A percentile compares a stretch with the other conserved stretches of the same genome.
Conservation (phyloP, 2,113 vertebrate species). For the Fregetta grallaria region DNA sequence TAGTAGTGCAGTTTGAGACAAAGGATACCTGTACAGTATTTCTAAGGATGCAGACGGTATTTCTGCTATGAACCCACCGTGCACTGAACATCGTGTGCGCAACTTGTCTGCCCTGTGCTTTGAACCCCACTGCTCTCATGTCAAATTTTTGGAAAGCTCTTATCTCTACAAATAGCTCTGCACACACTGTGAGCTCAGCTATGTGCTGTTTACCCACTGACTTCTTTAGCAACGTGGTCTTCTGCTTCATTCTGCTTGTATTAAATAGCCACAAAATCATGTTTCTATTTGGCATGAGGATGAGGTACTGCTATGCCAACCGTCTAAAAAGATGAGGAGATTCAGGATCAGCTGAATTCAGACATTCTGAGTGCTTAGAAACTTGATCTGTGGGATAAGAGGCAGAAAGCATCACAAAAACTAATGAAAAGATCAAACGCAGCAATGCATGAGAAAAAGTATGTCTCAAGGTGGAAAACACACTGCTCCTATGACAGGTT, state of each 20-base stretch:
- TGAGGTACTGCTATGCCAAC: background rate
- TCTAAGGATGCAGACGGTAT: background rate
- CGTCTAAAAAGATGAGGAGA: background rate
- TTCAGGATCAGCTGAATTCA: background rate
- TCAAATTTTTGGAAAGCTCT: background rate
- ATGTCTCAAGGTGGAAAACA: background rate
- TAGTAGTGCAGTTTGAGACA: accelerated
- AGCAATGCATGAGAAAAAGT: background rate
- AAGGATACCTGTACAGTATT: background rate
- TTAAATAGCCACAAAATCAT: background rate
- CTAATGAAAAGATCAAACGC: background rate
- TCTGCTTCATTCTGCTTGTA: background rate
- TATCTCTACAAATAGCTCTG: background rate
- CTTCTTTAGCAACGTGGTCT: background rate
- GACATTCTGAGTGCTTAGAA: background rate
- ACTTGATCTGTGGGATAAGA: background rate
- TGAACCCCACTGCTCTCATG: background rate
- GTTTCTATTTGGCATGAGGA: background rate
- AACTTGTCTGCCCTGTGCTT: background rate
- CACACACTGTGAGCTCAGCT: background rate
- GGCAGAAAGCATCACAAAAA: background rate
- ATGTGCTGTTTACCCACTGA: background rate
- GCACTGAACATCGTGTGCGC: background rate
- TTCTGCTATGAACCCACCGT: background rate
- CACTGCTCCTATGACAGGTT: accelerated